phyloP scores from a whole-genome alignment of 2,888 invertebrate species.

The Clanis bilineata region DNA sequence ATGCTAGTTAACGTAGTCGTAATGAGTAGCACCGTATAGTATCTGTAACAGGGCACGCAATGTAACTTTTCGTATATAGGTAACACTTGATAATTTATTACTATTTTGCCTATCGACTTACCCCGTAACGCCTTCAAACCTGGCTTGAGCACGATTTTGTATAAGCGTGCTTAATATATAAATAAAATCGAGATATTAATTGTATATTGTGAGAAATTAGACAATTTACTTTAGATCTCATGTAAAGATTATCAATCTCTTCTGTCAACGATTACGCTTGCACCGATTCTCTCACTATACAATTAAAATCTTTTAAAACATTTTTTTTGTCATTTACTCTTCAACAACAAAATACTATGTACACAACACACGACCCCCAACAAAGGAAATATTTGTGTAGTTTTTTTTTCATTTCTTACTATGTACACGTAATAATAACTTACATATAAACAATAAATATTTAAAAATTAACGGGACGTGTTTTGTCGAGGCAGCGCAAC shows the following conservation, averaged over 20 bases:
- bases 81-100: background rate
- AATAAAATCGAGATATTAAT: background rate
- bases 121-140: constrained; percentile 4
- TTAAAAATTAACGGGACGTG: constrained; percentile 67
- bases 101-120: background rate
- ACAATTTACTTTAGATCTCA: background rate
- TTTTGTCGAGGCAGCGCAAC: constrained; percentile 26
- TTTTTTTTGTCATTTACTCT: constrained; percentile 75
- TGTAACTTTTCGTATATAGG: background rate
- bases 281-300: background rate
- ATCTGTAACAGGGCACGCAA: background rate
- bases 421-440: constrained; percentile 77
- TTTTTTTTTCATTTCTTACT: constrained; percentile 64
- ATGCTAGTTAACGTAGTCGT: background rate
- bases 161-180: constrained; percentile 6
- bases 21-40: background rate
- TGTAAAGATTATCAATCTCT: background rate
- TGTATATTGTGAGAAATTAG: background rate
- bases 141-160: background rate
- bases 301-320: background rate
- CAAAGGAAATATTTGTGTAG: constrained; percentile 65
- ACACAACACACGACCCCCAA: constrained; percentile 56
- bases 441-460: constrained; percentile 77
- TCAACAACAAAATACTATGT: constrained; percentile 50
- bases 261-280: background rate